These are phyloP conservation scores for Neodiprion virginianus DNA, from an alignment of 1,140 invertebrate species.

Conservation along the genomic window DNA sequence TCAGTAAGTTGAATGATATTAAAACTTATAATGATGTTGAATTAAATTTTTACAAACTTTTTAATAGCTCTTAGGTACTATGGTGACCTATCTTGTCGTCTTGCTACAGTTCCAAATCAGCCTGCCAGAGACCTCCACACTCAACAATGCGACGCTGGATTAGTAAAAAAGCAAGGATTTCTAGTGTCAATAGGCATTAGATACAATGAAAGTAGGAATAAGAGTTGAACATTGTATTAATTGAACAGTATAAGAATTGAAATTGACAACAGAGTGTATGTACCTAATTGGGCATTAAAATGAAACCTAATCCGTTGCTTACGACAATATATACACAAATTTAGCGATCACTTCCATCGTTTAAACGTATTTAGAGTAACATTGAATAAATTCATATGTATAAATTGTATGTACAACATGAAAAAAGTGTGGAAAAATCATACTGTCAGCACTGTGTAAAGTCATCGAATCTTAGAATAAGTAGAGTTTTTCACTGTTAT, in stretches of 20 bases:
- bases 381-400: no score
- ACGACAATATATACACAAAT: no score
- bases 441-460: background rate
- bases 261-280: no score
- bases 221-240: no score
- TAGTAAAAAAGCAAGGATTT: background rate
- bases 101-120: constrained; percentile 75
- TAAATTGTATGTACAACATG: background rate
- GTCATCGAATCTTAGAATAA: background rate
- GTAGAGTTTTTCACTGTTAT: background rate
- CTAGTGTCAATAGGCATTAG: no score
- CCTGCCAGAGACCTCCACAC: constrained; percentile 62
- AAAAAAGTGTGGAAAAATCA: background rate
- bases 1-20: constrained; percentile 59
- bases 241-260: no score
- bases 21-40: background rate
- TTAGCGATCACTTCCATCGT: no score
- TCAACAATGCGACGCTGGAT: constrained; percentile 1
- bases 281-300: no score
- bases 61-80: constrained; percentile 68
- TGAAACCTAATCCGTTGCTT: no score
- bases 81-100: constrained; percentile 75
- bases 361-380: no score
- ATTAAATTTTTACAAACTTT: constrained; percentile 14
- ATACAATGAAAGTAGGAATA: no score